These are phyloP conservation scores for Zelleria hepariella DNA, from an alignment of 2,888 invertebrate species.

Conservation along the genomic window DNA sequence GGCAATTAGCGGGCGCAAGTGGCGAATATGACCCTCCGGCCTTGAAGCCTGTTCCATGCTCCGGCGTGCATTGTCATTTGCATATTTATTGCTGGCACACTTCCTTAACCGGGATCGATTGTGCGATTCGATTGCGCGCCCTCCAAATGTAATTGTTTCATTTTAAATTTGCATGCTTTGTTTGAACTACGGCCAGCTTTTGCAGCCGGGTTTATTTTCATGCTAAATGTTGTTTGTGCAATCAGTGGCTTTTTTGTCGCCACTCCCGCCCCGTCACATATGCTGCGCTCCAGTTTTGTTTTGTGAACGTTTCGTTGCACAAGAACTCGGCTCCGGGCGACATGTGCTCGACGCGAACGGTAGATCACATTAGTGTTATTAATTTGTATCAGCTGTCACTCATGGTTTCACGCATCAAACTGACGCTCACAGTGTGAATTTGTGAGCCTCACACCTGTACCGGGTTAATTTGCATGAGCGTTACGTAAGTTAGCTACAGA, in stretches of 20 bases:
- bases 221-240: not conserved
- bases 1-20: slow-evolving; percentile 63
- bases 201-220: not conserved
- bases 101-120: slow-evolving; percentile 37
- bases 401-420: slow-evolving; percentile 10
- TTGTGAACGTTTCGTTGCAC: slow-evolving; percentile 11
- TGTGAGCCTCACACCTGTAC: not conserved
- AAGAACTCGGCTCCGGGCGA: slow-evolving; percentile 17
- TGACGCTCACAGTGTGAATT: not conserved
- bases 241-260: not conserved
- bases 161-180: slow-evolving; percentile 23
- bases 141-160: slow-evolving; percentile 28
- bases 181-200: slow-evolving; percentile 20
- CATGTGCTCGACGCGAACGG: slow-evolving; percentile 27
- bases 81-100: slow-evolving; percentile 45
- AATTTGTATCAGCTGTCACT: slow-evolving; percentile 25
- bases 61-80: slow-evolving; percentile 29
- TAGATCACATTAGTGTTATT: slow-evolving; percentile 11
- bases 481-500: slow-evolving; percentile 24
- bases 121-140: slow-evolving; percentile 18
- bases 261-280: too few species aligned
- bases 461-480: slow-evolving; percentile 13
- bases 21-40: slow-evolving; percentile 61
- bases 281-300: not conserved
- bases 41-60: slow-evolving; percentile 22